Conservation (phyloP, 1,140 invertebrate genomes). For the Temnothorax curvispinosus region DNA sequence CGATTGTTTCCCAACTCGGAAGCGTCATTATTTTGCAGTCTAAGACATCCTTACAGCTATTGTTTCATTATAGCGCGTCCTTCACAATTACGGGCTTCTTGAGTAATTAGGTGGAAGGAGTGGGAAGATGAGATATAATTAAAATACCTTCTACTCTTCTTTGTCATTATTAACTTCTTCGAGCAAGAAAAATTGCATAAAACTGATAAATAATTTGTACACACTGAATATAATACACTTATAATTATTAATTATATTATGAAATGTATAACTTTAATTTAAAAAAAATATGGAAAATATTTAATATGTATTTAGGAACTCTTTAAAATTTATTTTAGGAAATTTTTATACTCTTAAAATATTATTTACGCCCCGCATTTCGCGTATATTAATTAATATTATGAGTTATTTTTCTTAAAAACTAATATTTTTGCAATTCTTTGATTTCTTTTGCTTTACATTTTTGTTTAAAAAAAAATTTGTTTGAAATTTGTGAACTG, state of each 20-base stretch:
- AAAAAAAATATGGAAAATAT: neutral
- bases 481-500: neutral
- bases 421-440: neutral
- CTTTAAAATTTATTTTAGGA: neutral
- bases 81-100: slow-evolving; percentile 46
- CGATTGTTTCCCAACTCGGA: slow-evolving; percentile 36
- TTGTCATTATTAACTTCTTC: slow-evolving; percentile 47
- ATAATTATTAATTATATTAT: neutral
- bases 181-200: slow-evolving; percentile 24
- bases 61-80: slow-evolving; percentile 52
- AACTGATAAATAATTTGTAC: slow-evolving; percentile 27
- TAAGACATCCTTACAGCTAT: slow-evolving; percentile 52
- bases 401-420: neutral
- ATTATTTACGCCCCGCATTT: neutral
- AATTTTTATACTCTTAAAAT: neutral
- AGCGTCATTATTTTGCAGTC: slow-evolving; percentile 48
- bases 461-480: neutral
- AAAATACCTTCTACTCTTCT: slow-evolving; percentile 40
- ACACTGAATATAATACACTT: neutral
- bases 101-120: slow-evolving; percentile 44
- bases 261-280: neutral
- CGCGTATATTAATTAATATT: neutral
- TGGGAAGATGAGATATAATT: slow-evolving; percentile 30
- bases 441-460: neutral
- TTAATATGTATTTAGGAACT: neutral